A percentile compares a stretch with the other conserved stretches of the same genome.
phyloP scores from a whole-genome alignment of 2,888 invertebrate species.

The Didymodactylos carnosus region DNA sequence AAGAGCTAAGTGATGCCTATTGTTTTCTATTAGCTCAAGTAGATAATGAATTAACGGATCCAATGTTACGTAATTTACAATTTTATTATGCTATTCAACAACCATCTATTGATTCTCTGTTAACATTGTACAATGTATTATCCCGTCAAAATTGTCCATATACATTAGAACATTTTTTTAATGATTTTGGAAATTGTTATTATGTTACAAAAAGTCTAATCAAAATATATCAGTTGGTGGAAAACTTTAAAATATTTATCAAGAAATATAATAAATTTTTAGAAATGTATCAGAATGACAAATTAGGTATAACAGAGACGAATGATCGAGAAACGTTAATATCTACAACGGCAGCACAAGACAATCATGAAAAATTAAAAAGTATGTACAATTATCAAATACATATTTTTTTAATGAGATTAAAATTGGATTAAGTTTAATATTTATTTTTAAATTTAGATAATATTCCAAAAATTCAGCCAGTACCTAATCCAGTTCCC shows the following conservation, averaged over 20 bases:
- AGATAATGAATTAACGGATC: not conserved
- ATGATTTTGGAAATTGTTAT: not conserved
- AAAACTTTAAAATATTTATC: not conserved
- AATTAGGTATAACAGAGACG: too few relatives aligned
- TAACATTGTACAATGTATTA: not conserved
- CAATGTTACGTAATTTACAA: not conserved
- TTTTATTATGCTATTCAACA: not conserved
- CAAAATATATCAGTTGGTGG: not conserved
- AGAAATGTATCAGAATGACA: too few relatives aligned
- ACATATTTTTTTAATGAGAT: too few relatives aligned
- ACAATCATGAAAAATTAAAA: too few relatives aligned
- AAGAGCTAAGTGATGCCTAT: not conserved
- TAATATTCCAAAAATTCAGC: too few relatives aligned
- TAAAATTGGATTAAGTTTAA: too few relatives aligned
- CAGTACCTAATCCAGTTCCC: too few relatives aligned
- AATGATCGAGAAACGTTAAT: too few relatives aligned
- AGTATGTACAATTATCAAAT: too few relatives aligned
- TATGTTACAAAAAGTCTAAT: not conserved
- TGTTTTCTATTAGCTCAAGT: not conserved
- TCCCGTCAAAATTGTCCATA: not conserved
- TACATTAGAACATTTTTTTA: too few relatives aligned
- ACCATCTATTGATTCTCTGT: not conserved
- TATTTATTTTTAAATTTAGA: too few relatives aligned
- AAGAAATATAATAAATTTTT: not conserved
- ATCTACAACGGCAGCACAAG: too few relatives aligned